phyloP scores from a whole-genome alignment of 2,113 vertebrate species.

The Otis tarda region DNA sequence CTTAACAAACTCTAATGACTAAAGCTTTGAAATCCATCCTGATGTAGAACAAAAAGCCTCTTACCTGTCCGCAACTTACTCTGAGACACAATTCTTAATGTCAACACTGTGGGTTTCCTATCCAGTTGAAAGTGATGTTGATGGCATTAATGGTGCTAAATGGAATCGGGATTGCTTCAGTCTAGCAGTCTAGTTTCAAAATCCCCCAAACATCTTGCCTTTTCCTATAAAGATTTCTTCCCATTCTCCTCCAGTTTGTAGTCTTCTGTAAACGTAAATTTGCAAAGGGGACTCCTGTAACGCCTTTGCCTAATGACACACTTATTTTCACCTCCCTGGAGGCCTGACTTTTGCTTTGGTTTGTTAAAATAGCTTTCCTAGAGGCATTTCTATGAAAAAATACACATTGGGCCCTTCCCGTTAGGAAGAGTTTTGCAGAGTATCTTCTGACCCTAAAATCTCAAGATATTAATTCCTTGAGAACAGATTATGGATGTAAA shows the following conservation, averaged over 20 bases:
- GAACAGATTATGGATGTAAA: background rate
- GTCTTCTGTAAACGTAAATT: background rate
- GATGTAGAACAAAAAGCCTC: background rate
- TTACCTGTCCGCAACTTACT: background rate
- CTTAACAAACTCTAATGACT: background rate
- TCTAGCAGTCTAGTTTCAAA: background rate
- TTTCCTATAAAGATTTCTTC: background rate
- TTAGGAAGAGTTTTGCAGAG: background rate
- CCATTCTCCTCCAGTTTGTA: background rate
- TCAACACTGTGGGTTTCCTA: background rate
- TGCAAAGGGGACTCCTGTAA: background rate
- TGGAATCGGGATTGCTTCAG: background rate
- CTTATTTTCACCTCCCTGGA: background rate
- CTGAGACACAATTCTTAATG: background rate
- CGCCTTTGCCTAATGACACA: background rate
- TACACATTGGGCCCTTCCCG: rapidly evolving
- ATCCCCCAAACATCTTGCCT: rapidly evolving
- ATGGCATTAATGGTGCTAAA: background rate
- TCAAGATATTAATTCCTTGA: background rate
- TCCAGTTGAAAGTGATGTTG: background rate
- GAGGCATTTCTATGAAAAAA: background rate
- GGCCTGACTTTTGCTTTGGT: background rate
- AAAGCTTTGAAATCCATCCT: background rate
- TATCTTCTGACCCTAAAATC: background rate
- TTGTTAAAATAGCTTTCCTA: background rate